Evolutionary conservation across 1,140 invertebrate species (phyloP).

Genomic region (Drosophila elegans): DNA sequence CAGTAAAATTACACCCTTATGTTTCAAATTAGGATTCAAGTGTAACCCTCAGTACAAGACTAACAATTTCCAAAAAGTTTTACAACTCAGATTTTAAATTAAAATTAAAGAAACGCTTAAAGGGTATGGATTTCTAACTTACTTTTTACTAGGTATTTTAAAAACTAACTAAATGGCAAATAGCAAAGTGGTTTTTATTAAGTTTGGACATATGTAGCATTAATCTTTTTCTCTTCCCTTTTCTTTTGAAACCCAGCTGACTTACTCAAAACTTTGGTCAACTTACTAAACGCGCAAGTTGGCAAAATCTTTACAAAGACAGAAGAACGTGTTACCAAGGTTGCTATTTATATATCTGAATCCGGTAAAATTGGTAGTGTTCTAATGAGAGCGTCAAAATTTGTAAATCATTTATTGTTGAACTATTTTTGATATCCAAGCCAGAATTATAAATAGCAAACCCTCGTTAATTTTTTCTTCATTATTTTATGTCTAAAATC

Average conservation of each 20-base stretch:
- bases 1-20: background rate
- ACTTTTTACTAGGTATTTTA: slow-evolving; percentile 12
- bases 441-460: background rate
- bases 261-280: slow-evolving; percentile 60
- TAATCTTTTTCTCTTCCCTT: background rate
- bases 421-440: no score
- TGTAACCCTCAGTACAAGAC: no score
- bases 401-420: no score
- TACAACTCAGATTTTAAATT: background rate
- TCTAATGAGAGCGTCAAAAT: no score
- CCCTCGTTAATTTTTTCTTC: slow-evolving; percentile 1
- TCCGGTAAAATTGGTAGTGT: background rate
- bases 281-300: slow-evolving; percentile 69
- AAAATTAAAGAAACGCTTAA: background rate
- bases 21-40: no score
- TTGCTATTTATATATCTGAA: background rate
- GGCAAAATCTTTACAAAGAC: slow-evolving; percentile 52
- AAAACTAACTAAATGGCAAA: slow-evolving; percentile 39
- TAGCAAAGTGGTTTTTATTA: background rate
- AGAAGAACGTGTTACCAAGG: background rate
- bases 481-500: slow-evolving; percentile 5
- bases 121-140: background rate
- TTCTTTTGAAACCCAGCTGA: slow-evolving; percentile 14
- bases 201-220: no score
- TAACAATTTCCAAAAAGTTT: no score